These are phyloP conservation scores for Heterodera carotae DNA, from an alignment of 1,140 invertebrate species.

Conservation along the genomic window DNA sequence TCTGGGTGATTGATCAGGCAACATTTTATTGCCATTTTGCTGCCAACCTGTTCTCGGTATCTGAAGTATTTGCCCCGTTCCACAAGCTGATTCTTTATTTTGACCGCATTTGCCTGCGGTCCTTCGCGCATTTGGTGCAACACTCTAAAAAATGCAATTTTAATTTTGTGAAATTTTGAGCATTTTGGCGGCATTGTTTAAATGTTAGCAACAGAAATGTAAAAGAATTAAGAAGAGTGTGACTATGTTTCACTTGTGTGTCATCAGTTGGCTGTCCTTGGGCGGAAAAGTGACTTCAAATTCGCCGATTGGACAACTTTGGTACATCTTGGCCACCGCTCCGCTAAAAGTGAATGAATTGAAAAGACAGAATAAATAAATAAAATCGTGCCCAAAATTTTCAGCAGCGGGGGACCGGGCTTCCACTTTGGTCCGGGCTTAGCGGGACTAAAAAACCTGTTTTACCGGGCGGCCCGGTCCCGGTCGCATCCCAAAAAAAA, in stretches of 20 bases:
- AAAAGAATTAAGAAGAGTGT: not conserved
- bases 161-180: too few species aligned
- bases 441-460: too few species aligned
- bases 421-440: too few species aligned
- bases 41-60: constrained; percentile 39
- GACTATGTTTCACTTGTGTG: constrained; percentile 39
- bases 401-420: too few species aligned
- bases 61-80: constrained; percentile 56
- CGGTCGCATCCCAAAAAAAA: too few species aligned
- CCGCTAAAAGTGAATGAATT: constrained; percentile 40
- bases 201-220: too few species aligned
- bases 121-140: constrained; percentile 40
- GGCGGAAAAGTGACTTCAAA: constrained; percentile 43
- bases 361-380: too few species aligned
- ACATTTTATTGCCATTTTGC: too few species aligned
- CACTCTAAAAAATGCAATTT: constrained; percentile 35
- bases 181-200: too few species aligned
- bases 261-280: constrained; percentile 37
- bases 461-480: too few species aligned
- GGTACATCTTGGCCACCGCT: constrained; percentile 21
- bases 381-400: too few species aligned
- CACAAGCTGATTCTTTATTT: constrained; percentile 47
- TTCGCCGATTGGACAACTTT: constrained; percentile 38
- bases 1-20: too few species aligned
- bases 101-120: constrained; percentile 23